Evolutionary conservation across 2,888 invertebrate species (phyloP).

Genomic region (Graphium colonna): DNA sequence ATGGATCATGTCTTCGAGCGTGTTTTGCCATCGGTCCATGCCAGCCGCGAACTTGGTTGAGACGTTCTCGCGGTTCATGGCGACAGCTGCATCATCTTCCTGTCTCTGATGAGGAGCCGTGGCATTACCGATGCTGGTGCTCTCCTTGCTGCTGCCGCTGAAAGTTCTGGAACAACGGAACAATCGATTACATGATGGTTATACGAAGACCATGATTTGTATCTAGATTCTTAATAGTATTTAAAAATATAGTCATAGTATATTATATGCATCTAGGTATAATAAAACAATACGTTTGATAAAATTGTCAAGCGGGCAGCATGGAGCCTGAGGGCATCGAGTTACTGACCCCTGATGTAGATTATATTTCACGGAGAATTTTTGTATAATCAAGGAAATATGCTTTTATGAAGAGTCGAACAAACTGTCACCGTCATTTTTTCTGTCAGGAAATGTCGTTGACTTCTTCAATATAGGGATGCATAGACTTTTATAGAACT

Average conservation of each 20-base stretch:
- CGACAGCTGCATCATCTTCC: conserved; percentile 37
- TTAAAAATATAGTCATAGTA: background rate
- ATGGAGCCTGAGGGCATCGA: background rate
- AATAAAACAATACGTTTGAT: background rate
- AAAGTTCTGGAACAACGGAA: conserved; percentile 50
- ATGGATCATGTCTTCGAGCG: conserved; percentile 71
- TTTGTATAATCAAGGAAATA: too few species aligned
- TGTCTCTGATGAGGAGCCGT: conserved; percentile 36
- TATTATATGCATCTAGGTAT: background rate
- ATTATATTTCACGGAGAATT: too few species aligned
- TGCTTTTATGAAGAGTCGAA: too few species aligned
- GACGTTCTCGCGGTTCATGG: conserved; percentile 69
- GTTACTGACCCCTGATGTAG: background rate
- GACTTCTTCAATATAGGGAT: too few species aligned
- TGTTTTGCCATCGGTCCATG: conserved; percentile 76
- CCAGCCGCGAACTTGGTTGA: conserved; percentile 68
- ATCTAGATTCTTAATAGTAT: too few species aligned
- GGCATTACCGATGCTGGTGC: conserved; percentile 32
- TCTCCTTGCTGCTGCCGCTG: conserved; percentile 52
- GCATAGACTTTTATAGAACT: too few species aligned
- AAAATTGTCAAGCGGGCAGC: background rate
- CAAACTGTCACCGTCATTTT: too few species aligned
- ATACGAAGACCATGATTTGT: too few species aligned
- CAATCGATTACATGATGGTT: too few species aligned
- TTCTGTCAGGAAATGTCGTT: too few species aligned